phyloP scores from a whole-genome alignment of 2,888 invertebrate genomes.

The Bimastos eiseni region DNA sequence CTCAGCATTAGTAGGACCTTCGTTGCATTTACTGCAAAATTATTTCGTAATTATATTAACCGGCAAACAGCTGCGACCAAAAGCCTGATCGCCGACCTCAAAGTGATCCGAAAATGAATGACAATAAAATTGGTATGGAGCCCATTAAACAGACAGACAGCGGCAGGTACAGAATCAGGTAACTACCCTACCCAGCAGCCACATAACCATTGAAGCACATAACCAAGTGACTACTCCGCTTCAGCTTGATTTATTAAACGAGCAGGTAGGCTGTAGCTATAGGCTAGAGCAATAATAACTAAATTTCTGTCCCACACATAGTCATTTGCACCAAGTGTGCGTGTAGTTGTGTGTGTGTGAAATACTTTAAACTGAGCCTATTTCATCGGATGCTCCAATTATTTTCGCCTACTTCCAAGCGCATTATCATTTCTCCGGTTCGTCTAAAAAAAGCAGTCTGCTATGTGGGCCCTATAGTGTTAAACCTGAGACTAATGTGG shows the following conservation, averaged over 20 bases:
- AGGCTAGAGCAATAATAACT: background rate
- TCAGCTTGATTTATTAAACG: background rate
- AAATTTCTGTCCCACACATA: background rate
- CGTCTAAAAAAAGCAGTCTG: background rate
- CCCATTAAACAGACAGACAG: background rate
- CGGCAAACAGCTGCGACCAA: background rate
- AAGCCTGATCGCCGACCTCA: background rate
- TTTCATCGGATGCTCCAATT: background rate
- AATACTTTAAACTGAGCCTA: background rate
- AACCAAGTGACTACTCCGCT: background rate
- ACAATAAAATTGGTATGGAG: background rate
- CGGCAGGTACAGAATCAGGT: background rate
- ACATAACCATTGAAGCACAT: too few relatives aligned
- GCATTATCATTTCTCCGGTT: background rate
- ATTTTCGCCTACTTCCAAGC: background rate
- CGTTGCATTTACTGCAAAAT: background rate
- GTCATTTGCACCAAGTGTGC: background rate
- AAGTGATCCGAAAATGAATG: slow-evolving; percentile 1
- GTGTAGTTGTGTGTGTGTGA: background rate
- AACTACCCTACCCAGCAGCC: background rate
- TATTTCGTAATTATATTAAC: slow-evolving; percentile 13
- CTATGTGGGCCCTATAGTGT: background rate
- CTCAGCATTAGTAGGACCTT: background rate
- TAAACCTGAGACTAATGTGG: too few relatives aligned
- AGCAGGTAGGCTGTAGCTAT: too few relatives aligned